Base-by-base conservation (phyloP, 2,888 invertebrate species). In the Sarcophaga carnaria region DNA sequence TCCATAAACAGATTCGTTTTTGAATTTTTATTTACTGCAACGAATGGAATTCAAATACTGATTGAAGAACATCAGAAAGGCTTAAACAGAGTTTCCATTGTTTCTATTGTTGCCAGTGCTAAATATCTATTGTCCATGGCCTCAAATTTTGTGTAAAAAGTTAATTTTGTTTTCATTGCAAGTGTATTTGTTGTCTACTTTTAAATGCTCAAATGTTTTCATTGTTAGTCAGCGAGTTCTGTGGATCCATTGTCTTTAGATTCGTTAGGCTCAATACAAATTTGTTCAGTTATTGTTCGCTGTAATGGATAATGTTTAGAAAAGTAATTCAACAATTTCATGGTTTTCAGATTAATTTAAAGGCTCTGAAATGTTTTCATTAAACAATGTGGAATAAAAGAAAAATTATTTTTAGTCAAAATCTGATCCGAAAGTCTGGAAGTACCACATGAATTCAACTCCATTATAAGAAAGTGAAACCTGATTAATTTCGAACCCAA, bases 91-190 rank as follows among this genome's bases (percentile, higher is more conserved):
- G 54, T 63, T 25, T 59, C 10, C 2, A 22, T 66, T 54, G 25
- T 59, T 5, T 54, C 74, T 45, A 62, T 87, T 87, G 80, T 83
- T 76, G 59, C 0, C n/a, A 70, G 62, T 79, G 87, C 84, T 87
- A 87, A 87, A 76, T 76, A 60, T 75, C 78, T 63, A 49, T 87
- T 84, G 78, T 87, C 75, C 4, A 70, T 4, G 14, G 6, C n/a
- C 10, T 62, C 79, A 84, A 84, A 87, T 81, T 87, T 83, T 87
- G 84, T 78, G 87, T 87, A 64, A 75, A 81, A 87, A 87, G 87
- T 87, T 87, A 84, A 84, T 81, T 87, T 78, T 77, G 60, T 74
- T 67, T 67, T 79, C 22, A 22, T 66, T 47, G 20, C 20, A 49
- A 67, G 62, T 71, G 62, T 37, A 37, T 37, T 37, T 37, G 37